phyloP scores from a whole-genome alignment of 2,888 invertebrate genomes.

The Acrobasis suavella region DNA sequence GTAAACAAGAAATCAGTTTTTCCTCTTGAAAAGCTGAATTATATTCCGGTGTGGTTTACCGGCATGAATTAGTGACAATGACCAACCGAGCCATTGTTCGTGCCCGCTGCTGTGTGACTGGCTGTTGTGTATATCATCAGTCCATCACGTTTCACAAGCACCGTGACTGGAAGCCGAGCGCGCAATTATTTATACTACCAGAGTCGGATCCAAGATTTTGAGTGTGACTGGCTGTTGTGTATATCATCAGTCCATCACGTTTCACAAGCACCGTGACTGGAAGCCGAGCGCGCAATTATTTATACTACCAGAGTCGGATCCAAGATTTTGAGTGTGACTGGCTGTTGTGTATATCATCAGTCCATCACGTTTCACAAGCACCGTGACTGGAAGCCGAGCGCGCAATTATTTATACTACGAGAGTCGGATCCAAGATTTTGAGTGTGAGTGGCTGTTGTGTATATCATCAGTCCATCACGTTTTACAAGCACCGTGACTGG shows the following conservation, averaged over 20 bases:
- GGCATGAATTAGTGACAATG: slow-evolving; percentile 16
- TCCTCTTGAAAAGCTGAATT: slow-evolving; percentile 13
- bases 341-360: slow-evolving; percentile 10
- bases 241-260: slow-evolving; percentile 12
- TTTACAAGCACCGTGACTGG: not conserved
- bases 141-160: slow-evolving; percentile 1
- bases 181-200: too few relatives aligned
- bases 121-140: slow-evolving; percentile 10
- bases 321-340: slow-evolving; percentile 1
- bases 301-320: too few relatives aligned
- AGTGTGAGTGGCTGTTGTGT: slow-evolving; percentile 8
- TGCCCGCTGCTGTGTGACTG: slow-evolving; percentile 10
- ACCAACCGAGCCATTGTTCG: slow-evolving; percentile 8
- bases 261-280: not conserved
- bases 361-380: slow-evolving; percentile 1
- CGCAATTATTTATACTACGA: too few relatives aligned
- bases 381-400: not conserved
- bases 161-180: not conserved
- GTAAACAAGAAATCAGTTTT: slow-evolving; percentile 7
- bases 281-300: not conserved
- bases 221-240: slow-evolving; percentile 9
- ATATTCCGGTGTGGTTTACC: slow-evolving; percentile 16
- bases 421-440: too few relatives aligned
- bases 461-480: slow-evolving; percentile 12
- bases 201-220: too few relatives aligned